Percentiles rank a stretch among this genome's conserved stretches.
Evolutionary conservation across 2,888 invertebrate genomes (phyloP).

Genomic region (Aphrophora alni): DNA sequence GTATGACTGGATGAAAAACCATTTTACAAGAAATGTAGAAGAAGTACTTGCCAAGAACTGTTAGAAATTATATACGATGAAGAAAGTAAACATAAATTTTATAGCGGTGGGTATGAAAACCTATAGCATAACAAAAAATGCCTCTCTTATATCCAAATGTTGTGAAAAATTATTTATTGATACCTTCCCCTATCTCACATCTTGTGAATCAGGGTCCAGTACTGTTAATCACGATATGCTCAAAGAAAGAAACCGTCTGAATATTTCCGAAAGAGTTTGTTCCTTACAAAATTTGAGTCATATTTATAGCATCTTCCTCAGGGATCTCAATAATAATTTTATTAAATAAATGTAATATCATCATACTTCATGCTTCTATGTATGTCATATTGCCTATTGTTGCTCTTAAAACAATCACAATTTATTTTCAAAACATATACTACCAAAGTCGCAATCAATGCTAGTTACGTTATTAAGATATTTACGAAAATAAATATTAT

Average conservation of each 20-base stretch:
- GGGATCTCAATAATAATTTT: too few relatives aligned
- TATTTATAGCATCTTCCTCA: not conserved
- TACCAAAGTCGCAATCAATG: too few relatives aligned
- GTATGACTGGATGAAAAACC: not conserved
- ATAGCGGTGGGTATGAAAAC: constrained; percentile 19
- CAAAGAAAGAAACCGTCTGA: constrained; percentile 4
- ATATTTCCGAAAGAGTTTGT: constrained; percentile 24
- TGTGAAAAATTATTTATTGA: constrained; percentile 12
- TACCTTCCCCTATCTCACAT: constrained; percentile 20
- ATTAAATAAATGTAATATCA: too few relatives aligned
- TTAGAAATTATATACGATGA: not conserved
- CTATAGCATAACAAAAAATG: constrained; percentile 10
- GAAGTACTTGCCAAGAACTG: constrained; percentile 9
- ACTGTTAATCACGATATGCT: too few relatives aligned
- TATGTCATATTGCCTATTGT: too few relatives aligned
- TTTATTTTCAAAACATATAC: too few relatives aligned
- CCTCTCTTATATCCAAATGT: not conserved
- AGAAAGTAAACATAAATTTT: constrained; percentile 16
- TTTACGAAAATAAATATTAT: too few relatives aligned
- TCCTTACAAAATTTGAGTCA: constrained; percentile 20
- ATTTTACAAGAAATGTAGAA: not conserved
- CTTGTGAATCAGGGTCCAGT: constrained; percentile 15
- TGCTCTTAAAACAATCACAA: too few relatives aligned
- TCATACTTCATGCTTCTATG: too few relatives aligned
- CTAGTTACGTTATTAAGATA: too few relatives aligned